Conservation (phyloP, 2,797 vertebrate genomes). For the Characodon lateralis region DNA sequence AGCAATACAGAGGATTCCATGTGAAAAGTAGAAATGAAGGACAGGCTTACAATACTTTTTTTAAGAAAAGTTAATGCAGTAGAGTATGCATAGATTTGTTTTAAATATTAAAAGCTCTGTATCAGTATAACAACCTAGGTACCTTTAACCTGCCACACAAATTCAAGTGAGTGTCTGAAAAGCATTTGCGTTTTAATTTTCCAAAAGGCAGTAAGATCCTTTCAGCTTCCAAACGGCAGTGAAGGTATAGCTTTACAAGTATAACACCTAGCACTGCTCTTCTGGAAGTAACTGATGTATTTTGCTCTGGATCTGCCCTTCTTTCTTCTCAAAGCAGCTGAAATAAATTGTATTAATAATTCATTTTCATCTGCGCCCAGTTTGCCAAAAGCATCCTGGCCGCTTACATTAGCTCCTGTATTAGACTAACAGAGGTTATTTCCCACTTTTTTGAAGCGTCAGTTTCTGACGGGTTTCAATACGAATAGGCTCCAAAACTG, state of each 20-base stretch:
- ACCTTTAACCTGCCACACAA: too few species aligned
- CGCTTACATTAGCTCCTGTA: constrained; percentile 36
- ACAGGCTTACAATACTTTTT: too few species aligned
- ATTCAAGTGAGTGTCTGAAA: background rate
- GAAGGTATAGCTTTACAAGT: constrained; percentile 2
- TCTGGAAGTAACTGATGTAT: constrained; percentile 40
- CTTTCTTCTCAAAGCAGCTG: constrained; percentile 44
- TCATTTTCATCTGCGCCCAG: constrained; percentile 41
- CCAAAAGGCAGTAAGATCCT: background rate
- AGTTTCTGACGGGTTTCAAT: constrained; percentile 2
- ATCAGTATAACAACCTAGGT: too few species aligned
- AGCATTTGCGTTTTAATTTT: background rate
- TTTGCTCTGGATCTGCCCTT: constrained; percentile 30
- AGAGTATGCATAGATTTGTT: too few species aligned
- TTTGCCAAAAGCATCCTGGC: constrained; percentile 50
- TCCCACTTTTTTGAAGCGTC: constrained; percentile 9
- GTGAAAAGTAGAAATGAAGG: too few species aligned
- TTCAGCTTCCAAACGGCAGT: background rate
- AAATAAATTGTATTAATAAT: constrained; percentile 58
- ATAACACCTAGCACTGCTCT: constrained; percentile 16
- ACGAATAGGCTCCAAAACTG: background rate
- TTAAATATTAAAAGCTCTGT: too few species aligned
- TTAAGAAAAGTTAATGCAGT: too few species aligned
- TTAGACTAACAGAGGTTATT: constrained; percentile 39
- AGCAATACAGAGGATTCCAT: too few species aligned